Conservation (phyloP, 2,113 vertebrate species). For the Accipiter virgatus region DNA sequence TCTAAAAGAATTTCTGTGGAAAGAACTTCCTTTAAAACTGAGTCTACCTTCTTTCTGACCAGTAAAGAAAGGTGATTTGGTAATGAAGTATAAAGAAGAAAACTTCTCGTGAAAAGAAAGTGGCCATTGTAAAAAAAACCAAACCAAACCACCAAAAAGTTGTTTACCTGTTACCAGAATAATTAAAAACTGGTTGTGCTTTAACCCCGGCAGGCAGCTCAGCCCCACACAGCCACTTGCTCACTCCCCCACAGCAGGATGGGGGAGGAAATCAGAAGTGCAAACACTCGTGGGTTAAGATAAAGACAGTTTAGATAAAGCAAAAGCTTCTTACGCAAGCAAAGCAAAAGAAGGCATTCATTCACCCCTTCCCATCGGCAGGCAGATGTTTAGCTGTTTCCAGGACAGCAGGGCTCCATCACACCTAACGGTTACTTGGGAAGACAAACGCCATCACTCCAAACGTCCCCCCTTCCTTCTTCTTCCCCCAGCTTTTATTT, state of each 20-base stretch:
- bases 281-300: background rate
- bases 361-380: background rate
- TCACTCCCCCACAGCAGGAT: background rate
- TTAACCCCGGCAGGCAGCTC: background rate
- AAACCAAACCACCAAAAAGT: too few relatives aligned
- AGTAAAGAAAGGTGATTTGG: background rate
- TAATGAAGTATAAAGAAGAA: background rate
- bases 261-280: background rate
- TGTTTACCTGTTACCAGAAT: background rate
- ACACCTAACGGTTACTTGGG: rapidly evolving
- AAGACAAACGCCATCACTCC: rapidly evolving
- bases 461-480: background rate
- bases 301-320: background rate
- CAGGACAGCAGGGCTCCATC: background rate
- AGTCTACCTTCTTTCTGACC: background rate
- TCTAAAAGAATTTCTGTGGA: background rate
- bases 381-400: background rate
- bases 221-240: background rate
- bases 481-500: background rate
- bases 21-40: background rate
- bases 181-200: background rate
- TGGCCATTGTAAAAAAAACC: background rate
- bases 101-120: background rate
- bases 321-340: rapidly evolving
- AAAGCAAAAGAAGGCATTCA: background rate